phyloP scores from a whole-genome alignment of 2,113 vertebrate species.

The cat (Felis catus) region F.catus_Fca126_mat1.0 CM031421.1:81106001-81106500 shows the following conservation, averaged over 20 bases:
- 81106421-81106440: not conserved
- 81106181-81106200: not conserved
- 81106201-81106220: not conserved
- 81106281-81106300: not conserved
- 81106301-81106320: too few relatives aligned
- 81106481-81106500: not conserved
- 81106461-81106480: not conserved
- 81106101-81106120: not conserved
- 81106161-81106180: not conserved
- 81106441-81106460: not conserved
- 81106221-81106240: not conserved
- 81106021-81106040: not conserved
- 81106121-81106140: not conserved
- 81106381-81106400: not conserved
- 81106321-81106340: not conserved
- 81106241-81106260: not conserved
- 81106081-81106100: not conserved
- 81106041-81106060: not conserved
- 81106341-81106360: not conserved
- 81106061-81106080: not conserved
- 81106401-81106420: not conserved
- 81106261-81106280: not conserved
- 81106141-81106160: not conserved
- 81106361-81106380: not conserved
- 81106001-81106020: not conserved